phyloP scores from a whole-genome alignment of 1,140 invertebrate species.

The Micrasema minimum region DNA sequence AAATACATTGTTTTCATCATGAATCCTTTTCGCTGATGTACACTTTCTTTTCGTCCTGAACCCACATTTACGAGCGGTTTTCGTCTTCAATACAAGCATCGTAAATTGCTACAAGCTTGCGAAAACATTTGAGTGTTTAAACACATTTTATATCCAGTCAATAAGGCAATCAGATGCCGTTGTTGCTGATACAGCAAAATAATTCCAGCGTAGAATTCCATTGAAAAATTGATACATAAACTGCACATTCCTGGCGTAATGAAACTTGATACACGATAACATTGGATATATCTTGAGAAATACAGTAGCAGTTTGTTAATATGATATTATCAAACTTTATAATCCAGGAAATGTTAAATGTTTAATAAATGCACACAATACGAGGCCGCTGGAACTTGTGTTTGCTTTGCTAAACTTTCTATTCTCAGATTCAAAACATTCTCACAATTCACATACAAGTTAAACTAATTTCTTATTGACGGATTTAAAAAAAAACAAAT shows the following conservation, averaged over 20 bases:
- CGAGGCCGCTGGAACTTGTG: neutral
- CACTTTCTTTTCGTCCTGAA: too few relatives aligned
- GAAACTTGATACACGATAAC: neutral
- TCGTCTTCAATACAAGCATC: too few relatives aligned
- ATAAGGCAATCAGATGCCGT: too few relatives aligned
- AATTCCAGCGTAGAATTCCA: too few relatives aligned
- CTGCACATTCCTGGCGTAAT: constrained; percentile 4
- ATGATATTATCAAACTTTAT: constrained; percentile 21
- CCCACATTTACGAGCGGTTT: too few relatives aligned
- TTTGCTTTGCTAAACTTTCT: constrained; percentile 8
- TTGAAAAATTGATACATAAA: constrained; percentile 4
- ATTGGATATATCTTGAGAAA: constrained; percentile 20
- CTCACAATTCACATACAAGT: constrained; percentile 4
- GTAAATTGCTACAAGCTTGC: too few relatives aligned
- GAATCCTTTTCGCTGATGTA: too few relatives aligned
- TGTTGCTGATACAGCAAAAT: too few relatives aligned
- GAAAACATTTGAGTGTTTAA: too few relatives aligned
- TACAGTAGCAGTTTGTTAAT: constrained; percentile 3
- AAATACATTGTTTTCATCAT: too few relatives aligned
- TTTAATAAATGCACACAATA: constrained; percentile 3
- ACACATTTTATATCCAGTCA: too few relatives aligned
- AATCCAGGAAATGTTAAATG: constrained; percentile 24
- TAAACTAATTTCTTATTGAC: neutral
- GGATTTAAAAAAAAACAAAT: too few relatives aligned
- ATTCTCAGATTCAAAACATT: neutral